phyloP scores from a whole-genome alignment of 2,888 invertebrate species.

The Gari tellinella region DNA sequence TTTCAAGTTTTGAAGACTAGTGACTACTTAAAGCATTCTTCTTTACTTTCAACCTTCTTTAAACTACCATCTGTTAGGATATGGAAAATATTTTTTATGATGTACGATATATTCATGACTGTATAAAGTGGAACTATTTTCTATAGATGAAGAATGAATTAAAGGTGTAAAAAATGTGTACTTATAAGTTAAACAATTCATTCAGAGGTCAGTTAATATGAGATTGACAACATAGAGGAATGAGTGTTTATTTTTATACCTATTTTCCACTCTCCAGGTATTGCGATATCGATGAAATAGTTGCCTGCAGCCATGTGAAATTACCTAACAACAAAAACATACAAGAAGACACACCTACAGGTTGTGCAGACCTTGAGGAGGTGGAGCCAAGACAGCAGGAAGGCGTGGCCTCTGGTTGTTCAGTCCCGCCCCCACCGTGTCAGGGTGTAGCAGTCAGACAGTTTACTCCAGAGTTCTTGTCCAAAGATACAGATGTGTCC shows the following conservation, averaged over 20 bases:
- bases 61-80: no score
- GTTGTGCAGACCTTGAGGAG: not conserved
- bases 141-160: no score
- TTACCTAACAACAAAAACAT: slow-evolving; percentile 34
- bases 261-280: slow-evolving; percentile 34
- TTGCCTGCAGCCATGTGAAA: slow-evolving; percentile 27
- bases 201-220: no score
- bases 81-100: no score
- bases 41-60: no score
- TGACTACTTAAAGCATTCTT: no score
- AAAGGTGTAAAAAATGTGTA: no score
- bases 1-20: no score
- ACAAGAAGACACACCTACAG: slow-evolving; percentile 22
- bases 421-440: slow-evolving; percentile 34
- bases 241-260: not conserved
- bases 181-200: no score
- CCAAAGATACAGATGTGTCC: slow-evolving; percentile 47
- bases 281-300: slow-evolving; percentile 38
- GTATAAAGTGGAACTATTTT: no score
- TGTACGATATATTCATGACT: no score
- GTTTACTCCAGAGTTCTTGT: slow-evolving; percentile 49
- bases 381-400: not conserved
- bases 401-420: slow-evolving; percentile 11
- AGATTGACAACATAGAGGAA: no score
- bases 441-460: slow-evolving; percentile 8